Percentiles rank a stretch among this genome's conserved stretches.
phyloP scores from a whole-genome alignment of 1,140 invertebrate species.

The Grapholita molesta region DNA sequence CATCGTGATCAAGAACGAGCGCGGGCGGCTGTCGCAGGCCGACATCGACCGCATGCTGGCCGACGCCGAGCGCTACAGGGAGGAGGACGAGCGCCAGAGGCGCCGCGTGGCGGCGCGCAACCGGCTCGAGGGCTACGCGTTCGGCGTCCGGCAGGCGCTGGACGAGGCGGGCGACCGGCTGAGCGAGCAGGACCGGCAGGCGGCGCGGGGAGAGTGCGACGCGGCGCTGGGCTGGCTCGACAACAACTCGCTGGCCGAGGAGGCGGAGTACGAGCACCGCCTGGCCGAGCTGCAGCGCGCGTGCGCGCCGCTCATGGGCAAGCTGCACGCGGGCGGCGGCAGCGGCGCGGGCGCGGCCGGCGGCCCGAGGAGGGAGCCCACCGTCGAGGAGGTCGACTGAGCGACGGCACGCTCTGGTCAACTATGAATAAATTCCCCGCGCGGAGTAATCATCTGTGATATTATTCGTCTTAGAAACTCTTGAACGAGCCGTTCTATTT shows the following conservation, averaged over 20 bases:
- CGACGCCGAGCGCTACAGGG: constrained; percentile 85
- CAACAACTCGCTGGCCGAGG: constrained; percentile 85
- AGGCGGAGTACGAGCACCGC: constrained; percentile 89
- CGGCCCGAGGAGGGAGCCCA: constrained; percentile 3
- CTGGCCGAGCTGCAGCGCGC: constrained; percentile 85
- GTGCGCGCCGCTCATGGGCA: constrained; percentile 86
- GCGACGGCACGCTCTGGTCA: too few species aligned
- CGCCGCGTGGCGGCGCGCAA: constrained; percentile 87
- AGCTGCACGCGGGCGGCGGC: constrained; percentile 81
- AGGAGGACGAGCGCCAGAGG: constrained; percentile 84
- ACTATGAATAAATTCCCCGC: not conserved
- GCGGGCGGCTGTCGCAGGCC: constrained; percentile 91
- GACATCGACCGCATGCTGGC: constrained; percentile 95
- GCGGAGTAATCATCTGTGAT: not conserved
- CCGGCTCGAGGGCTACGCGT: constrained; percentile 89
- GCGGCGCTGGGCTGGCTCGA: constrained; percentile 80
- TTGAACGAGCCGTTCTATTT: not conserved
- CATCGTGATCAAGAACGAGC: constrained; percentile 95
- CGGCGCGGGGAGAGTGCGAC: constrained; percentile 79
- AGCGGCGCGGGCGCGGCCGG: constrained; percentile 30
- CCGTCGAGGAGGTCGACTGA: too few species aligned
- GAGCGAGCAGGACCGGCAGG: constrained; percentile 80
- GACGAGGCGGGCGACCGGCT: constrained; percentile 75
- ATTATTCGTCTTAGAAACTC: not conserved
- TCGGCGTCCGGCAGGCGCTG: constrained; percentile 85